Evolutionary conservation across 2,888 invertebrate species (phyloP), one percentile per base, ranked within the genome.

Genomic region (Lycaena phlaeas): DNA sequence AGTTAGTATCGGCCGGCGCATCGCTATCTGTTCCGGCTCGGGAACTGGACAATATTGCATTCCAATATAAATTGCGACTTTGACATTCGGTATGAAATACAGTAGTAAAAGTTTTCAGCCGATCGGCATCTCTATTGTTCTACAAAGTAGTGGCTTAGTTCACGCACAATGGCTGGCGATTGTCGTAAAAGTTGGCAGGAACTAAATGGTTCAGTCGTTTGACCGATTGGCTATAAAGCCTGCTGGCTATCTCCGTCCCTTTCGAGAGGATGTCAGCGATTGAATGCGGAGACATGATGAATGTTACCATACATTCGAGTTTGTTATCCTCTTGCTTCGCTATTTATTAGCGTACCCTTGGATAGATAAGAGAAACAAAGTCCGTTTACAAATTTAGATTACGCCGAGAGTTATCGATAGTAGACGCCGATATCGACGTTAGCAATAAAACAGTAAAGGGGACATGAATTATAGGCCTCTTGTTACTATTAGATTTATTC

Each of bases 111-210:
- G 46, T 46, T 56, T 55, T 53, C 41, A 50, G 42, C 51, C 52
- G 58, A 57, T 57, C 53, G 52, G 53, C 55, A 49, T 49, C 44
- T 49, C 54, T 56, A 70, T 73, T 74, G 71, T 72, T 59, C 59
- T 53, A 51, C 46, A 50, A 52, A 46, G 48, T 54, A 44, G 48
- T 54, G 51, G 51, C 47, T 42, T 49, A n/a, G n/a, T n/a, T n/a
- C n/a, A n/a, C 47, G 56, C 57, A 72, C 72, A 75, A 75, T 72
- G 58, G 61, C 53, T 46, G 46, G 45, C 47, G 52, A 53, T 58
- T 54, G 61, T 68, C 65, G 64, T 71, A 71, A 72, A 71, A 68
- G 66, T 67, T 67, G 72, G 64, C 70, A 72, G 67, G 61, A 64
- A 70, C 69, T 64, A 71, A 77, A 74, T 72, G 64, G 68, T 59